Conservation (phyloP, 2,113 vertebrate species). For the Oryzias javanicus region DNA sequence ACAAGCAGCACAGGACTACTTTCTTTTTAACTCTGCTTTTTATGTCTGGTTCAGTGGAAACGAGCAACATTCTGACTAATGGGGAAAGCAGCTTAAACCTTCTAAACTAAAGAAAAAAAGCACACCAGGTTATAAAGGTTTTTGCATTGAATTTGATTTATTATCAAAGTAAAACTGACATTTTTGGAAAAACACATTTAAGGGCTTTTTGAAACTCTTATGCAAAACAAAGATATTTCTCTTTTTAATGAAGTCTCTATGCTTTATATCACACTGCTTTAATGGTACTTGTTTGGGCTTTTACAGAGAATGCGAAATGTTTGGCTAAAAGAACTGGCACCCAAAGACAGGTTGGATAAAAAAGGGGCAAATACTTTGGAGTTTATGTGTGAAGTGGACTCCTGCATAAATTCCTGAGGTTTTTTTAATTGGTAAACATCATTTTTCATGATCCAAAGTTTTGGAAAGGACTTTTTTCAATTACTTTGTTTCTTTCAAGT, state of each 20-base stretch:
- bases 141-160: conserved; percentile 43
- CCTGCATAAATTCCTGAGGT: no score
- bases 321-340: no score
- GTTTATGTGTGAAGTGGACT: no score
- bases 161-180: not conserved
- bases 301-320: no score
- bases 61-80: conserved; percentile 46
- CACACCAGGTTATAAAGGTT: conserved; percentile 7
- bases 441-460: no score
- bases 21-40: conserved; percentile 35
- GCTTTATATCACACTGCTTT: no score
- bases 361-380: no score
- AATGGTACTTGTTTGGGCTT: no score
- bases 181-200: not conserved
- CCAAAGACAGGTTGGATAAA: no score
- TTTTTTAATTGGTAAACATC: no score
- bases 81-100: conserved; percentile 50
- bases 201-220: not conserved
- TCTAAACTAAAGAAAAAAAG: conserved; percentile 13
- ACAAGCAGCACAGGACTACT: conserved; percentile 49
- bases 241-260: not conserved
- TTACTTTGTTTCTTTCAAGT: not conserved
- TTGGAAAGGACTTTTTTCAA: not conserved
- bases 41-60: conserved; percentile 28
- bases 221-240: not conserved